Conservation (phyloP, 2,113 vertebrate species). For the Tragelaphus scriptus region DNA sequence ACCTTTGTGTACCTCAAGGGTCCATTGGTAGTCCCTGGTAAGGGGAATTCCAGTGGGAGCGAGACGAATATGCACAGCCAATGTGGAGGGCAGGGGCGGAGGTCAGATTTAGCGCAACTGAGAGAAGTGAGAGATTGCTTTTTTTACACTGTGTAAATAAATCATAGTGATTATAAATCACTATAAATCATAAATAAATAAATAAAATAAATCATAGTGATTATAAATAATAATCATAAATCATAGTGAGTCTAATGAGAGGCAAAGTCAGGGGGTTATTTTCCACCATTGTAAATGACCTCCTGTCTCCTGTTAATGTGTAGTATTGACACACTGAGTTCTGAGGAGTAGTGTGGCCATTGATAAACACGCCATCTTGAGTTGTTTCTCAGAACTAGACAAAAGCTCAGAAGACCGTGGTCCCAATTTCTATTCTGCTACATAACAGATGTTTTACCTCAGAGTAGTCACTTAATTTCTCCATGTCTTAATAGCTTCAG, state of each 20-base stretch:
- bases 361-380: accelerated
- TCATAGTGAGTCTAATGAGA: neutral
- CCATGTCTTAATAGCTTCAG: neutral
- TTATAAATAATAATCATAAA: no score
- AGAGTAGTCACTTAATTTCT: neutral
- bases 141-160: neutral
- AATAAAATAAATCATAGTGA: no score
- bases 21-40: neutral
- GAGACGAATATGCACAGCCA: neutral
- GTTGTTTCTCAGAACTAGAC: neutral
- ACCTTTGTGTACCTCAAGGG: neutral
- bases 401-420: neutral
- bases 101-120: neutral
- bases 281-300: neutral
- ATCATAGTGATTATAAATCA: neutral
- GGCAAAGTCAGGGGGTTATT: neutral
- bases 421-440: neutral
- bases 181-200: no score
- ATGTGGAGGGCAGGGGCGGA: no score
- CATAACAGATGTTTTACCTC: no score
- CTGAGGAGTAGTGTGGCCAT: no score
- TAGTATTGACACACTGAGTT: neutral
- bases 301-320: no score
- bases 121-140: neutral
- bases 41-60: accelerated